Evolutionary conservation across 2,797 vertebrate genomes (phyloP).

Genomic region (Cossypha polioptera): DNA sequence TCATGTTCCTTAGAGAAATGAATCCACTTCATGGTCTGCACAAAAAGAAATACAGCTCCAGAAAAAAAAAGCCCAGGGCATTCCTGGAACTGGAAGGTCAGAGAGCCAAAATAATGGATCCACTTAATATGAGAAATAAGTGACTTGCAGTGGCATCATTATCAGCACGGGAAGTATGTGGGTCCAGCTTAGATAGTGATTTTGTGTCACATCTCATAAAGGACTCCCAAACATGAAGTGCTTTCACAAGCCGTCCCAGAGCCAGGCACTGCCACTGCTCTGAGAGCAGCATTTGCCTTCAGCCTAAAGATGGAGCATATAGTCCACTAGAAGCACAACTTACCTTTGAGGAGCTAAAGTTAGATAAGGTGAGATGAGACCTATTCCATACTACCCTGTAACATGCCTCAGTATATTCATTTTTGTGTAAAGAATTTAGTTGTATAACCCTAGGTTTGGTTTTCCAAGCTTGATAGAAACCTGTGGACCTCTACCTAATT

Average conservation of each 20-base stretch:
- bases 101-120: conserved; percentile 24
- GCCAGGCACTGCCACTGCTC: not conserved
- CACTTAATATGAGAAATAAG: not conserved
- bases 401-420: not conserved
- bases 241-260: not conserved
- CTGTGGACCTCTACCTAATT: not conserved
- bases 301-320: not conserved
- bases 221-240: not conserved
- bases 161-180: not conserved
- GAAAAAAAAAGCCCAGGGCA: not conserved
- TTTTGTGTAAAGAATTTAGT: not conserved
- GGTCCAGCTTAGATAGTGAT: not conserved
- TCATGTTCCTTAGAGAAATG: conserved; percentile 39
- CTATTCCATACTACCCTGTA: not conserved
- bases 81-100: conserved; percentile 32
- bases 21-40: conserved; percentile 1
- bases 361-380: not conserved
- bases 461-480: not conserved
- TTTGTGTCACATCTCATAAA: not conserved
- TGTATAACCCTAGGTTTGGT: not conserved
- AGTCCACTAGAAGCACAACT: not conserved
- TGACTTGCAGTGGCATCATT: conserved; percentile 4
- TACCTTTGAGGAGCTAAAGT: not conserved
- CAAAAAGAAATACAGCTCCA: conserved; percentile 25
- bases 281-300: not conserved